These are phyloP conservation scores for Bradypodion pumilum DNA, from an alignment of 2,797 vertebrate species.

Conservation along the genomic window DNA sequence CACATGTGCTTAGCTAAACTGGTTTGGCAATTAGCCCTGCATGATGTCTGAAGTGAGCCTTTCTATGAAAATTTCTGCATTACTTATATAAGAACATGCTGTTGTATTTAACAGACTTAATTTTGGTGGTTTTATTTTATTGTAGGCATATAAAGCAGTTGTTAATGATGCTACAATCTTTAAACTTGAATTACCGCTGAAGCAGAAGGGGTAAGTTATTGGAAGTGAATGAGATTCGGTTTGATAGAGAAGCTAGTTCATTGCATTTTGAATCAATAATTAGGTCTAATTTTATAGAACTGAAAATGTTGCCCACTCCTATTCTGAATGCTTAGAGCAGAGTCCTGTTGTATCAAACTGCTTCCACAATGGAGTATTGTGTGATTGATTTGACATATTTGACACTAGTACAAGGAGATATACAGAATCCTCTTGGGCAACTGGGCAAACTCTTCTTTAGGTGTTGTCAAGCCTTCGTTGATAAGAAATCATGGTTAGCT, in stretches of 20 bases:
- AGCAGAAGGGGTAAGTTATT: constrained; percentile 94
- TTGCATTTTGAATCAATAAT: neutral
- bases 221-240: constrained; percentile 2
- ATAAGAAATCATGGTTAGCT: no score
- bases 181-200: constrained; percentile 98
- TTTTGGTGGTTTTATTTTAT: constrained; percentile 48
- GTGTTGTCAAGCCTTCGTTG: no score
- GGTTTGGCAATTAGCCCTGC: neutral
- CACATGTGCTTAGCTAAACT: neutral
- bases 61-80: neutral
- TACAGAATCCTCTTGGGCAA: no score
- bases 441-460: no score
- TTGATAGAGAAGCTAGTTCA: constrained; percentile 1
- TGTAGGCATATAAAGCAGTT: constrained; percentile 97
- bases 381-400: no score
- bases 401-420: no score
- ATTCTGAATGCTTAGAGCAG: neutral
- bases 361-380: no score
- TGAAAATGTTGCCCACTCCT: neutral
- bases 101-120: constrained; percentile 8
- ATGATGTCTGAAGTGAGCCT: neutral
- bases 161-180: constrained; percentile 99
- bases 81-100: neutral
- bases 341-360: no score
- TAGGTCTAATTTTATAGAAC: constrained; percentile 6